Conservation (phyloP, 2,113 vertebrate genomes). For the Hippopotamus amphibius region DNA sequence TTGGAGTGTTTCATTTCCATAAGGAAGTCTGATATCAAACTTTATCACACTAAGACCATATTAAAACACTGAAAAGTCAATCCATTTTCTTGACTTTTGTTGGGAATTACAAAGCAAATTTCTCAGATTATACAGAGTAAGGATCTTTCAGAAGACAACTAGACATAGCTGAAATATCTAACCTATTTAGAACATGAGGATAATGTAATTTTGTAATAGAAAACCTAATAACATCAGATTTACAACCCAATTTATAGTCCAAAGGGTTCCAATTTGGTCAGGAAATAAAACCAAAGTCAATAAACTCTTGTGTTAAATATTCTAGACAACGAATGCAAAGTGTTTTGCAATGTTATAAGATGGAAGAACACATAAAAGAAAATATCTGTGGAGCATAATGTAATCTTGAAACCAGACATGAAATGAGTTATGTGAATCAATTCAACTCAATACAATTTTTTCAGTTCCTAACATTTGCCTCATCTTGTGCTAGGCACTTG, state of each 20-base stretch:
- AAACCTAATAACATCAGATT: constrained; percentile 59
- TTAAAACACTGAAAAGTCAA: neutral
- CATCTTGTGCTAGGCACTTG: neutral
- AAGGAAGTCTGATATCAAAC: neutral
- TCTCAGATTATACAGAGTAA: neutral
- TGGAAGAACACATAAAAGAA: constrained; percentile 49
- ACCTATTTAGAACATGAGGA: constrained; percentile 40
- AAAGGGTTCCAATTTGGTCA: constrained; percentile 51
- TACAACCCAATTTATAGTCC: constrained; percentile 44
- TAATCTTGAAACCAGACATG: constrained; percentile 53
- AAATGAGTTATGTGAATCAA: constrained; percentile 61
- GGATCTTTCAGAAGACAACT: constrained; percentile 36
- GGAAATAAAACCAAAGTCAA: constrained; percentile 68
- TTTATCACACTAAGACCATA: neutral
- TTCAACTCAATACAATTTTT: constrained; percentile 2
- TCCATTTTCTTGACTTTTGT: constrained; percentile 51
- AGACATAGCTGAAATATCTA: constrained; percentile 42
- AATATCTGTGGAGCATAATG: neutral
- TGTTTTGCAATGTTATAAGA: neutral
- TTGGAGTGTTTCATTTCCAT: neutral
- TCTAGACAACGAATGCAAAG: constrained; percentile 38
- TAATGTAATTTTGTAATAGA: constrained; percentile 51
- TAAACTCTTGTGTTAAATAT: constrained; percentile 55
- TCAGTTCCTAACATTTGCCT: neutral
- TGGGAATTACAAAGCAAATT: constrained; percentile 46